A percentile compares a stretch with the other conserved stretches of the same genome.
phyloP scores from a whole-genome alignment of 2,888 invertebrate genomes.

The Digitonthophagus gazella region DNA sequence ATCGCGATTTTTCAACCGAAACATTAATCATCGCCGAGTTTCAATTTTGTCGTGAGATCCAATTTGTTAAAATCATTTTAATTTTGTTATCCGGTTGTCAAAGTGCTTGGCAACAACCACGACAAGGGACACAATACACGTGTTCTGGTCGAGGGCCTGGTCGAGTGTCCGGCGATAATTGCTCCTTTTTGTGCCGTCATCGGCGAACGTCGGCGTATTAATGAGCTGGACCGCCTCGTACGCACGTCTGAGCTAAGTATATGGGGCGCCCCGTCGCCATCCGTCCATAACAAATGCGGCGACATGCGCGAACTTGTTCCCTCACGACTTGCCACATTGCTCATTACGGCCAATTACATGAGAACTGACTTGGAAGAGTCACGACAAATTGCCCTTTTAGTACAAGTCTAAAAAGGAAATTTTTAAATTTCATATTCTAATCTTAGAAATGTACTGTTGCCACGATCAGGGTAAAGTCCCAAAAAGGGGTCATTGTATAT shows the following conservation, averaged over 20 bases:
- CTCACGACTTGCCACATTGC: conserved; percentile 7
- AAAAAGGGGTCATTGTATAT: no score
- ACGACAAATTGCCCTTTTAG: background rate
- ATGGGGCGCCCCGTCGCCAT: conserved; percentile 13
- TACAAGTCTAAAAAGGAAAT: background rate
- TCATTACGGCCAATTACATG: conserved; percentile 16
- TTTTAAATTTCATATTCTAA: background rate
- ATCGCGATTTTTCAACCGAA: no score
- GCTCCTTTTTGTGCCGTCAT: conserved; percentile 13
- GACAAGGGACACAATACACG: background rate
- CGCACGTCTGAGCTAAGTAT: conserved; percentile 14
- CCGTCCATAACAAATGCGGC: conserved; percentile 4
- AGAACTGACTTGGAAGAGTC: background rate
- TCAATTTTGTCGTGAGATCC: no score
- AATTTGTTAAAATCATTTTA: no score
- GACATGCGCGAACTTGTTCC: conserved; percentile 12
- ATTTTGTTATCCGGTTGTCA: background rate
- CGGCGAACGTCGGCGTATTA: conserved; percentile 8
- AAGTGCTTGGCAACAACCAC: background rate
- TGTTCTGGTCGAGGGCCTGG: background rate
- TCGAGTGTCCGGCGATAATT: background rate
- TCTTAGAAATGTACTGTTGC: background rate
- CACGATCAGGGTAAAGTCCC: no score
- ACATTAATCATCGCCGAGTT: no score
- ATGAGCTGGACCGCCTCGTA: conserved; percentile 15